Evolutionary conservation across 2,113 vertebrate genomes (phyloP).

Genomic region (Leptodactylus fuscus): DNA sequence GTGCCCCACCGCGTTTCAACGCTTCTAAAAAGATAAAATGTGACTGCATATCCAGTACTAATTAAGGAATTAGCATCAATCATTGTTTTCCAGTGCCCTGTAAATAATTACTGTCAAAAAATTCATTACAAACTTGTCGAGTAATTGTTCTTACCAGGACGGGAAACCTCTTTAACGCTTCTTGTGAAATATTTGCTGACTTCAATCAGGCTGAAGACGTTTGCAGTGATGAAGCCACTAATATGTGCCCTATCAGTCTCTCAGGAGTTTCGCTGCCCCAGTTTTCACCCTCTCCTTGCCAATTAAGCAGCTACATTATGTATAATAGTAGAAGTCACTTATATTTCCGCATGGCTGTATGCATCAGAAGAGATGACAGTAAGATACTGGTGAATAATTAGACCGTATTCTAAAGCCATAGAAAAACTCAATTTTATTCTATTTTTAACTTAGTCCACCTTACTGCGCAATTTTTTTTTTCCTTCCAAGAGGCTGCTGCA

Average conservation of each 20-base stretch:
- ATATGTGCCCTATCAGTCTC: conserved; percentile 91
- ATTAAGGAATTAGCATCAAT: conserved; percentile 82
- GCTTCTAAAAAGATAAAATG: conserved; percentile 16
- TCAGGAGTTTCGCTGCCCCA: conserved; percentile 83
- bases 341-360: conserved; percentile 80
- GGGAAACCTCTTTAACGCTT: conserved; percentile 77
- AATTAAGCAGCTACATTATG: conserved; percentile 97
- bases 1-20: not conserved
- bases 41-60: conserved; percentile 76
- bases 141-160: conserved; percentile 76
- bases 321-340: conserved; percentile 91
- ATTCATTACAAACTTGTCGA: conserved; percentile 70
- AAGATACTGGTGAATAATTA: conserved; percentile 92
- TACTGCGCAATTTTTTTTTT: conserved; percentile 40
- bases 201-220: conserved; percentile 89
- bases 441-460: conserved; percentile 81
- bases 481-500: conserved; percentile 58
- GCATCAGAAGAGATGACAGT: conserved; percentile 86
- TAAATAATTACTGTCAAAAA: conserved; percentile 78
- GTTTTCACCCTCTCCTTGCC: conserved; percentile 87
- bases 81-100: conserved; percentile 75
- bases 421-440: conserved; percentile 84
- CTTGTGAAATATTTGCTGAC: conserved; percentile 89
- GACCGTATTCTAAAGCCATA: conserved; percentile 86
- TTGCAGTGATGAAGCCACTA: conserved; percentile 91